Conservation (phyloP, 2,888 invertebrate species). For the Conus canariensis region DNA sequence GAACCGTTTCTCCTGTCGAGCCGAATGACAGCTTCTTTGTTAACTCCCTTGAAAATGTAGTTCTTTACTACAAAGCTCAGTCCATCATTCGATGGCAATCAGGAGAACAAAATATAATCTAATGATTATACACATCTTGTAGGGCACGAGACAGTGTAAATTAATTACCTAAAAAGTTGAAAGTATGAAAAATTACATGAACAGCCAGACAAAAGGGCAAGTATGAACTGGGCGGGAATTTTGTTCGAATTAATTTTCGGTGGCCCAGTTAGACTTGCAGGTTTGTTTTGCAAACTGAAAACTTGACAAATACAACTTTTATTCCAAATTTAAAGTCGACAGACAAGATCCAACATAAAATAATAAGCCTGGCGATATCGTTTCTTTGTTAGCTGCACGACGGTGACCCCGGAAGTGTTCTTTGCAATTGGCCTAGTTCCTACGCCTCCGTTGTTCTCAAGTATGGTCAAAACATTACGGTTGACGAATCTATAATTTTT, state of each 20-base stretch:
- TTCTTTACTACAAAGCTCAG: not conserved
- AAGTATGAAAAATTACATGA: not conserved
- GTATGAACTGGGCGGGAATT: conserved; percentile 38
- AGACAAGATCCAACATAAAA: not conserved
- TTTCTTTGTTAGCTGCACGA: not conserved
- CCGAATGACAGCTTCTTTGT: conserved; percentile 26
- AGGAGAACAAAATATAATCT: not conserved
- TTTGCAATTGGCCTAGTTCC: not conserved
- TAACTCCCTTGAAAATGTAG: conserved; percentile 30
- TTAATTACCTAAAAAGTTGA: no score
- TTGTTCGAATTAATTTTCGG: conserved; percentile 11
- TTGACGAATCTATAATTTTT: not conserved
- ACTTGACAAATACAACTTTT: no score
- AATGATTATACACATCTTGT: not conserved
- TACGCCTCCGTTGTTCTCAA: not conserved
- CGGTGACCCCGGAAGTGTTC: conserved; percentile 30
- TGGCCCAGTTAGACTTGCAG: not conserved
- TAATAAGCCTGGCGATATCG: not conserved
- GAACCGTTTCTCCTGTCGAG: conserved; percentile 26
- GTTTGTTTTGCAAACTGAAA: not conserved
- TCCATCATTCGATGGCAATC: not conserved
- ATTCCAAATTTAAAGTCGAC: not conserved
- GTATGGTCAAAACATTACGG: not conserved
- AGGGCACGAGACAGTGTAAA: not conserved
- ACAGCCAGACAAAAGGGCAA: not conserved